phyloP scores from a whole-genome alignment of 2,797 vertebrate species.

The Tenualosa thibaudeaui region DNA sequence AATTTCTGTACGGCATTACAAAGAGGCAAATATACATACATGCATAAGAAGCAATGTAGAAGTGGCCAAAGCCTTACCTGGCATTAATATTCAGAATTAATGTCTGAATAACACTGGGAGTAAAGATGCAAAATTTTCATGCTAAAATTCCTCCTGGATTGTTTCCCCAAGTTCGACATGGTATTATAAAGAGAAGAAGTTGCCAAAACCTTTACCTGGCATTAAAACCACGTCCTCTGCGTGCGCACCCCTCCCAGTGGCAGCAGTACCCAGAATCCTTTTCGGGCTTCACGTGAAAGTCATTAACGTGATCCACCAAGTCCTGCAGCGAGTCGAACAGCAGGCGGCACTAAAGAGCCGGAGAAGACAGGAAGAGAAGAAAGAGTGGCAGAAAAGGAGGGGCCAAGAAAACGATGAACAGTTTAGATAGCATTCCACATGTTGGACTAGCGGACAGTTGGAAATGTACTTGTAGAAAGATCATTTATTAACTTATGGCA shows the following conservation, averaged over 20 bases:
- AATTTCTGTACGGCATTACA: too few species aligned
- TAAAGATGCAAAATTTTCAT: too few species aligned
- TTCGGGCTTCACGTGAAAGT: constrained; percentile 94
- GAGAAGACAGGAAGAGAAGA: not conserved
- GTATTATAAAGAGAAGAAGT: too few species aligned
- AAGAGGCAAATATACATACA: too few species aligned
- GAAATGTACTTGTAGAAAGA: not conserved
- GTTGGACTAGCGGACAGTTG: not conserved
- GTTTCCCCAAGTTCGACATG: too few species aligned
- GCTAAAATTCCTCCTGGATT: too few species aligned
- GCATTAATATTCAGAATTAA: constrained; percentile 75
- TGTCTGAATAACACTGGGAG: too few species aligned
- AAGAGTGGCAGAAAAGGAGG: not conserved
- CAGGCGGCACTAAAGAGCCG: constrained; percentile 85
- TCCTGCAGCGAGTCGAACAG: constrained; percentile 95
- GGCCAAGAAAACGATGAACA: not conserved
- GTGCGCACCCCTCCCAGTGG: constrained; percentile 96
- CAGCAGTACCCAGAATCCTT: constrained; percentile 96
- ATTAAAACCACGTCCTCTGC: constrained; percentile 94
- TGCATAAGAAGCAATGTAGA: too few species aligned
- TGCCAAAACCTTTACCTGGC: constrained; percentile 78
- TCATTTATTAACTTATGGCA: not conserved
- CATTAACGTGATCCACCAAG: constrained; percentile 94
- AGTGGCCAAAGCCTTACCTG: constrained; percentile 71
- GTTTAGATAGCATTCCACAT: not conserved